Conservation (phyloP, 2,888 invertebrate species). For the Silvanus unidentatus region DNA sequence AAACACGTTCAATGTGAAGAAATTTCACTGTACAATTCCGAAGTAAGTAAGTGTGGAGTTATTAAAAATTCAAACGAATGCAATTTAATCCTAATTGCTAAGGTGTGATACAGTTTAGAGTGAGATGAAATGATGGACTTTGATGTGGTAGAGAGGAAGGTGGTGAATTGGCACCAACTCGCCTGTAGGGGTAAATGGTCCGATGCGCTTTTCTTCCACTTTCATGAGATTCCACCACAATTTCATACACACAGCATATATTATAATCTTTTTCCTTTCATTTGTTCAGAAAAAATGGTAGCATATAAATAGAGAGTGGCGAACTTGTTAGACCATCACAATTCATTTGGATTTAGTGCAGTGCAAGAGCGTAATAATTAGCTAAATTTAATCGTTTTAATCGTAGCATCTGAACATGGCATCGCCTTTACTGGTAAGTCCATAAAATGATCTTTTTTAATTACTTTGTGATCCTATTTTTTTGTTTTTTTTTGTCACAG, state of each 20-base stretch:
- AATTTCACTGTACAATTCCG: no score
- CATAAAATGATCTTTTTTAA: neutral
- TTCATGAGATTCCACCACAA: constrained; percentile 26
- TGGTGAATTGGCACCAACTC: constrained; percentile 8
- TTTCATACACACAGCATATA: constrained; percentile 13
- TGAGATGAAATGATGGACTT: constrained; percentile 11
- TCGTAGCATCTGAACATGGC: constrained; percentile 31
- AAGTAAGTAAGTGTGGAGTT: no score
- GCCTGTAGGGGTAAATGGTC: constrained; percentile 24
- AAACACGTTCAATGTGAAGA: no score
- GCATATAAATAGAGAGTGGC: constrained; percentile 35
- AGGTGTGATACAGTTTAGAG: constrained; percentile 13
- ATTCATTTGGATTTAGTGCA: constrained; percentile 34
- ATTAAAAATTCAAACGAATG: no score
- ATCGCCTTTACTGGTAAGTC: constrained; percentile 29
- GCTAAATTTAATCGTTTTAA: constrained; percentile 6
- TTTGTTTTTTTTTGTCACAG: constrained; percentile 30
- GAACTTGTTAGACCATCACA: constrained; percentile 28
- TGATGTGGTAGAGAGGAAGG: neutral
- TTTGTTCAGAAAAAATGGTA: constrained; percentile 27
- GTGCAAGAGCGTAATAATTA: constrained; percentile 21
- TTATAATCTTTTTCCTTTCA: constrained; percentile 30
- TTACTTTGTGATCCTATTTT: no score
- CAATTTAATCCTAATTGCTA: no score
- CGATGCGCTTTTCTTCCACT: constrained; percentile 30